Evolutionary conservation across 2,797 vertebrate genomes (phyloP), one percentile per base, ranked within the genome.

Genomic region (Anableps anableps): DNA sequence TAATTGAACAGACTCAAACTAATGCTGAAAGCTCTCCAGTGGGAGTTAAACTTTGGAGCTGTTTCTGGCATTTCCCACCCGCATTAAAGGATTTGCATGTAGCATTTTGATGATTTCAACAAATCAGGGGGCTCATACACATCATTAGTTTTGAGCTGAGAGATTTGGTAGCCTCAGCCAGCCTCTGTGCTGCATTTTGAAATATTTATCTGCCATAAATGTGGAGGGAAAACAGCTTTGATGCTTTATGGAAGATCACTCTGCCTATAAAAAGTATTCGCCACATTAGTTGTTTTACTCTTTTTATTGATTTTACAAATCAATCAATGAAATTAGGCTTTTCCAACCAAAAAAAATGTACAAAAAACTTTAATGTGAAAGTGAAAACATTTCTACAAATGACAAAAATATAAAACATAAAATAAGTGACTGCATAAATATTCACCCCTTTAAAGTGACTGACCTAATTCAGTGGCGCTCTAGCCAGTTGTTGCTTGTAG

Each of bases 1-100:
- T 86, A 86, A 90, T 83, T 89, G 74, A 80, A 76, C 64, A 50
- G 75, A 85, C 78, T 88, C 64, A 50, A 72, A 85, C 78, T 88
- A 77, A 87, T 64, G 68, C 81, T 75, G 72, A 86, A 84, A 84
- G 74, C 83, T 81, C 77, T 77, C 73, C 38, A 11, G 73, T 60
- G 83, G 71, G 80, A 85, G 43, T 82, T 75, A 9, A 26, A 76
- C 66, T 75, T 82, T 53, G 53, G 13, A 79, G 55, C 78, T 47
- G 6, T 66, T 82, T 64, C 72, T 79, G 74, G 8, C 55, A 4
- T 86, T 88, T 60, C 14, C 75, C 60, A 48, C 34, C 55, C 5
- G 47, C 43, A 60, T 83, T 83, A 64, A 87, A 74, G 31, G 74
- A 80, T 88, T 88, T 82, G 31, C 62, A 45, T 26, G 62, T 0